phyloP scores from a whole-genome alignment of 2,797 vertebrate species.

The Notolepis coatsorum region DNA sequence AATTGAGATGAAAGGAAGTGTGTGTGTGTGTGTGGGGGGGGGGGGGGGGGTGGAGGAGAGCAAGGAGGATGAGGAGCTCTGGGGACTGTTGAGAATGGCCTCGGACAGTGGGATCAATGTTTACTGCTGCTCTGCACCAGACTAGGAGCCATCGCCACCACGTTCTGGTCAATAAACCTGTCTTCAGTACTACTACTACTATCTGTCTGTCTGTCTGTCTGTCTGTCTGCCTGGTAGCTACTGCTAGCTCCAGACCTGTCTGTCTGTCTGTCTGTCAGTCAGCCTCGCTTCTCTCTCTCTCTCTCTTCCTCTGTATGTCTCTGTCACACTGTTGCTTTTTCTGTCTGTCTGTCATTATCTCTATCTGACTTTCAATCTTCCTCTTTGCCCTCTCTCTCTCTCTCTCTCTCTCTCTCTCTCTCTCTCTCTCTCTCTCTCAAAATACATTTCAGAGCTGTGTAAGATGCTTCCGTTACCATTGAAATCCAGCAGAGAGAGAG shows the following conservation, averaged over 20 bases:
- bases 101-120: conserved; percentile 62
- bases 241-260: too few relatives aligned
- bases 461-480: too few relatives aligned
- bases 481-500: background rate
- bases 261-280: conserved; percentile 4
- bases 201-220: background rate
- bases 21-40: too few relatives aligned
- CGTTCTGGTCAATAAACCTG: conserved; percentile 48
- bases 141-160: conserved; percentile 41
- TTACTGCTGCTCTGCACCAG: conserved; percentile 52
- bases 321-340: background rate
- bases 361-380: background rate
- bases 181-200: conserved; percentile 47
- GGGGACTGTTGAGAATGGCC: conserved; percentile 31
- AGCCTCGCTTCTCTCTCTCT: background rate
- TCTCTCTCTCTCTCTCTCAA: conserved; percentile 4
- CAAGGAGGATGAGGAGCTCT: too few relatives aligned
- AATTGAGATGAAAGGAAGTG: conserved; percentile 36
- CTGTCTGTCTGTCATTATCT: background rate
- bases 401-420: background rate
- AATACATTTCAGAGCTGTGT: conserved; percentile 7
- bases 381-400: background rate
- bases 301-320: background rate
- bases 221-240: conserved; percentile 7
- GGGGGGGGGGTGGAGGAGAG: background rate